phyloP scores from a whole-genome alignment of 2,797 vertebrate genomes.

The Pipistrellus nathusii region DNA sequence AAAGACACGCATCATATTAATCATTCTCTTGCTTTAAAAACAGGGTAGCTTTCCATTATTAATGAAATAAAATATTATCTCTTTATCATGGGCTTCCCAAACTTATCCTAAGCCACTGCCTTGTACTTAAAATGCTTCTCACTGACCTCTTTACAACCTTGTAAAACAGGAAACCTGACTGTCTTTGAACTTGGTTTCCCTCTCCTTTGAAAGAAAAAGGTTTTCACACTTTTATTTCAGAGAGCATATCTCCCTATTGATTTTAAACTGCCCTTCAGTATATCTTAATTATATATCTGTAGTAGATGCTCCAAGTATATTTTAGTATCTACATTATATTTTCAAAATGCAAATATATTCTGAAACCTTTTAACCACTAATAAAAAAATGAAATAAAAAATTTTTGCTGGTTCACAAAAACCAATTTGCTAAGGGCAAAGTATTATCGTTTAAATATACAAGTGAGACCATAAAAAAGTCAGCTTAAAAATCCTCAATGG shows the following conservation, averaged over 20 bases:
- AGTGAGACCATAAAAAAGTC: neutral
- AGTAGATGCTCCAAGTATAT: neutral
- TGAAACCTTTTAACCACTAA: neutral
- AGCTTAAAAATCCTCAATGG: neutral
- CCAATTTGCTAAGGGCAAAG: neutral
- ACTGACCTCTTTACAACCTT: neutral
- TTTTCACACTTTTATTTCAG: neutral
- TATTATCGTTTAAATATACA: neutral
- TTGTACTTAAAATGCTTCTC: neutral
- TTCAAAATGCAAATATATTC: conserved; percentile 3
- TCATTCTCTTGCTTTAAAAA: neutral
- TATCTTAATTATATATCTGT: neutral
- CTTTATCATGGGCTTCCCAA: neutral
- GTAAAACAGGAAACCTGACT: neutral
- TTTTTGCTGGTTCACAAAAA: neutral
- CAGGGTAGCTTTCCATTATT: neutral
- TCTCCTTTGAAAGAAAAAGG: neutral
- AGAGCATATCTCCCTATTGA: neutral
- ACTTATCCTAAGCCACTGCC: neutral
- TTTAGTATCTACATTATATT: neutral
- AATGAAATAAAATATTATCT: neutral
- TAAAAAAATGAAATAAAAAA: neutral
- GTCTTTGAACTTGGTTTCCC: neutral
- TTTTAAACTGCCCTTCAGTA: conserved; percentile 1
- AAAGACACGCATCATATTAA: neutral